These are phyloP conservation scores for Hartigia nigra DNA, from an alignment of 2,888 invertebrate species.

Conservation along the genomic window DNA sequence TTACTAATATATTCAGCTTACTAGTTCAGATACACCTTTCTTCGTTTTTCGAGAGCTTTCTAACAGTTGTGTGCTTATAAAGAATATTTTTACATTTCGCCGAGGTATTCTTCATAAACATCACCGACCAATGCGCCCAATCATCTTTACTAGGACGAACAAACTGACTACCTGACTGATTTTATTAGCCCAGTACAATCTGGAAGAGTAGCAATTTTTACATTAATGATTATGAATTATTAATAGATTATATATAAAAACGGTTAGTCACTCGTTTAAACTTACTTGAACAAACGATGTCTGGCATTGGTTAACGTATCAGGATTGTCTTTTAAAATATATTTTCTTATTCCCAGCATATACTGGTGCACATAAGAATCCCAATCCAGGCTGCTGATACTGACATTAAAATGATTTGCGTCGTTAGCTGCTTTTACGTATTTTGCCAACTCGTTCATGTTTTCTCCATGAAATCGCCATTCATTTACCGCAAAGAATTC, in stretches of 20 bases:
- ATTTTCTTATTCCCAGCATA: constrained; percentile 85
- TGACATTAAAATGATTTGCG: constrained; percentile 74
- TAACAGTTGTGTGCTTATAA: constrained; percentile 12
- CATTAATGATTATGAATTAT: not conserved
- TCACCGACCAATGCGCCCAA: constrained; percentile 55
- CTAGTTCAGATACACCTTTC: not conserved
- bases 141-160: constrained; percentile 68
- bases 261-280: constrained; percentile 18
- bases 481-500: constrained; percentile 88
- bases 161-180: constrained; percentile 73
- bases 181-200: constrained; percentile 77
- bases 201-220: constrained; percentile 60
- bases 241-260: not conserved
- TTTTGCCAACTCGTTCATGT: constrained; percentile 71
- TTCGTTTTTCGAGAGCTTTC: not conserved
- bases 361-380: constrained; percentile 83
- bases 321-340: constrained; percentile 81
- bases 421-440: constrained; percentile 70
- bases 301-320: constrained; percentile 75
- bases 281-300: constrained; percentile 75
- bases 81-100: not conserved
- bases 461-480: constrained; percentile 81
- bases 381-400: constrained; percentile 78
- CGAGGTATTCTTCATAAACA: constrained; percentile 19
- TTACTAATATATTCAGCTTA: constrained; percentile 5